Evolutionary conservation across 2,797 vertebrate species (phyloP).

Genomic region (Setipinna tenuifilis): DNA sequence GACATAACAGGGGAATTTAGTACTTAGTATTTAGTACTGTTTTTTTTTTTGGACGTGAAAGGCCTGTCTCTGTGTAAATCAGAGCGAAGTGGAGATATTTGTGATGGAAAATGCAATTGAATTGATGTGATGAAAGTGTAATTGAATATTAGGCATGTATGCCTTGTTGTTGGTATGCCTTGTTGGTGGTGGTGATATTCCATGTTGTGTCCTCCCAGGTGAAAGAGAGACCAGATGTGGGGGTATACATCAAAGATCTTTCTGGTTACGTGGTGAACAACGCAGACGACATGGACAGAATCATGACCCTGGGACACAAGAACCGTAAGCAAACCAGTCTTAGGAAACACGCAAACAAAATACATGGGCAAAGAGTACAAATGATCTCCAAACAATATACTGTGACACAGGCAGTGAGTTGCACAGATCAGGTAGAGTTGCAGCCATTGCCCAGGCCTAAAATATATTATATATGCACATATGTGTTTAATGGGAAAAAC

Average conservation of each 20-base stretch:
- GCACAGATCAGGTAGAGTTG: neutral
- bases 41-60: no score
- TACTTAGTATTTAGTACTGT: no score
- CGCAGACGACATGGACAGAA: slow-evolving; percentile 97
- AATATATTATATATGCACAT: no score
- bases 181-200: no score
- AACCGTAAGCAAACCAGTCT: slow-evolving; percentile 82
- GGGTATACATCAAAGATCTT: slow-evolving; percentile 98
- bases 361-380: neutral
- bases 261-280: slow-evolving; percentile 97
- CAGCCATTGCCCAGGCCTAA: neutral
- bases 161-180: neutral
- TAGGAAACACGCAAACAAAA: neutral
- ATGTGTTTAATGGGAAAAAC: no score
- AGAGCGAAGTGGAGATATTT: no score
- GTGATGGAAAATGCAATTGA: no score
- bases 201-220: slow-evolving; percentile 74
- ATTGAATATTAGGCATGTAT: neutral
- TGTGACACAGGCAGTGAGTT: neutral
- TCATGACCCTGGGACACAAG: slow-evolving; percentile 98
- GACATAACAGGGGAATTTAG: neutral
- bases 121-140: no score
- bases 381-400: neutral
- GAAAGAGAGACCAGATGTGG: slow-evolving; percentile 98
- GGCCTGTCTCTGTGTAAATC: no score